These are phyloP conservation scores for Oxytorus armatus DNA, from an alignment of 2,888 invertebrate species.

Conservation along the genomic window DNA sequence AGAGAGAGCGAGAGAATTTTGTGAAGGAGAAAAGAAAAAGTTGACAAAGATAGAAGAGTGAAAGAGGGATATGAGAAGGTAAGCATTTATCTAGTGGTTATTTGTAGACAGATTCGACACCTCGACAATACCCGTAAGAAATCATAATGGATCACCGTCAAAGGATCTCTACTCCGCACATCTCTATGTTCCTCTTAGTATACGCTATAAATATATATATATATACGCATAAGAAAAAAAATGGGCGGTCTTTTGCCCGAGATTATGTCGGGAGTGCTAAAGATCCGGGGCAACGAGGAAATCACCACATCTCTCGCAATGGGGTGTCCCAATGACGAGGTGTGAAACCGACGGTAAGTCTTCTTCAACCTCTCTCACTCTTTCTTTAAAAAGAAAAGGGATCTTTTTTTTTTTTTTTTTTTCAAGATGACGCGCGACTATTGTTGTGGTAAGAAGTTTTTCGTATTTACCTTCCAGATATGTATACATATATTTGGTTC, in stretches of 20 bases:
- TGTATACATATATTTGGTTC: conserved; percentile 45
- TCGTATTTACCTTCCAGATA: conserved; percentile 69
- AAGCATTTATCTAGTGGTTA: conserved; percentile 83
- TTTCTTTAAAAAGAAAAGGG: conserved; percentile 70
- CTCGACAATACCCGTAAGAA: conserved; percentile 80
- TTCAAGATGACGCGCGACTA: conserved; percentile 78
- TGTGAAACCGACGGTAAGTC: conserved; percentile 82
- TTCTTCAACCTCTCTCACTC: conserved; percentile 48
- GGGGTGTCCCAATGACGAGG: conserved; percentile 79
- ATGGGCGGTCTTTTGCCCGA: conserved; percentile 76
- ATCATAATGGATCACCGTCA: conserved; percentile 81
- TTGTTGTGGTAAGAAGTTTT: conserved; percentile 83
- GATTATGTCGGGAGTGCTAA: conserved; percentile 81
- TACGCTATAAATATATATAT: conserved; percentile 4
- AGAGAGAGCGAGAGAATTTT: conserved; percentile 40
- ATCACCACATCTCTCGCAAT: conserved; percentile 66
- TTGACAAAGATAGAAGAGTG: conserved; percentile 28
- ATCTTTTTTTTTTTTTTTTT: conserved; percentile 77
- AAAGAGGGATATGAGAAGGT: conserved; percentile 69
- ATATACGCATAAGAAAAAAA: conserved; percentile 12
- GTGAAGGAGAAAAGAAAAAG: conserved; percentile 49
- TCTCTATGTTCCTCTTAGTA: conserved; percentile 20
- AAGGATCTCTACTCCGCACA: conserved; percentile 69
- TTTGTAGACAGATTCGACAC: conserved; percentile 84
- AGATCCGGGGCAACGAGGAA: conserved; percentile 62